Percentiles rank a stretch among this genome's conserved stretches.
These are phyloP conservation scores for Diplolepis rosae DNA, from an alignment of 2,888 invertebrate species.

Conservation along the genomic window DNA sequence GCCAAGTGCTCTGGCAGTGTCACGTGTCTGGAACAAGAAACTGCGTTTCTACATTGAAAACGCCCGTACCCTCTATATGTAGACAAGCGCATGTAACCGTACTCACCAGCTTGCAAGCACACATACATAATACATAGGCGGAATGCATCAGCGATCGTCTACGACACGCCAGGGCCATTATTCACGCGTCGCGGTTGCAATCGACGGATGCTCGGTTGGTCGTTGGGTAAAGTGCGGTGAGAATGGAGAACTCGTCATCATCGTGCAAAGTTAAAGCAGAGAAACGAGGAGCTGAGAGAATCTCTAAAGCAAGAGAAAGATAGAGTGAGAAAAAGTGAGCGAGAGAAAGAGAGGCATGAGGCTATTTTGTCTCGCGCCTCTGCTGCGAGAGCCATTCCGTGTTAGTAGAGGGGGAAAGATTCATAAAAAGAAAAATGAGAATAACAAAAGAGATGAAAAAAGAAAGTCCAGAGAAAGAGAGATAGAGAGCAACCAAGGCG, in stretches of 20 bases:
- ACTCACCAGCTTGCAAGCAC: neutral
- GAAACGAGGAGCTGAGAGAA: constrained; percentile 43
- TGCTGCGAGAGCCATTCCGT: constrained; percentile 49
- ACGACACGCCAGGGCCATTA: constrained; percentile 57
- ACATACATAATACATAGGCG: constrained; percentile 16
- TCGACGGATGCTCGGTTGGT: constrained; percentile 51
- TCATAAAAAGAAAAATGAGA: neutral
- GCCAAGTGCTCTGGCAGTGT: neutral
- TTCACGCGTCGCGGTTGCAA: constrained; percentile 55
- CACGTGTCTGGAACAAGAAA: neutral
- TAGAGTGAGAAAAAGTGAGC: constrained; percentile 31
- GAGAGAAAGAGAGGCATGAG: constrained; percentile 46
- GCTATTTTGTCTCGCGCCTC: constrained; percentile 56
- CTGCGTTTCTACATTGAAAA: neutral
- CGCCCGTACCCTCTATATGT: neutral
- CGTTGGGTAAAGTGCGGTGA: constrained; percentile 45
- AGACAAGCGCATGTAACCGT: neutral
- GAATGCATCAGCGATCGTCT: constrained; percentile 32
- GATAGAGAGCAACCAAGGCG: neutral
- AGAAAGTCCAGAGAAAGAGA: neutral
- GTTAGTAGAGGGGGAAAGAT: constrained; percentile 39
- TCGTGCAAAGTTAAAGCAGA: constrained; percentile 39
- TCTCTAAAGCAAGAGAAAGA: constrained; percentile 29
- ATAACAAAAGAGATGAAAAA: constrained; percentile 4
- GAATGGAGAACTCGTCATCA: constrained; percentile 41